Base-by-base conservation (phyloP, 2,888 invertebrate genomes). In the Mimumesa dahlbomi region DNA sequence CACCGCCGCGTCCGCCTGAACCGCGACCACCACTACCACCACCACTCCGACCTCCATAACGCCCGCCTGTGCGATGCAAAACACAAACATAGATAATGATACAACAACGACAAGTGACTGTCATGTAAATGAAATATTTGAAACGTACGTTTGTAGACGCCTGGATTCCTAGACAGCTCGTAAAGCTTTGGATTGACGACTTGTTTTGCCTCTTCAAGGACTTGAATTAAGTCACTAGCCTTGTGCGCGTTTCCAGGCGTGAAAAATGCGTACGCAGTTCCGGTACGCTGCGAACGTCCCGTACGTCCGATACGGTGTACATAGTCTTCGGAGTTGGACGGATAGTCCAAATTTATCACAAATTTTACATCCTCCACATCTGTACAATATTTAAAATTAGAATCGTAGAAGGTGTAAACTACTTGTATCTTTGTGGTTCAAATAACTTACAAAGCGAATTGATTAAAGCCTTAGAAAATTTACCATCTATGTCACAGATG, bases 281-380 rank as follows among this genome's bases (percentile, higher is more conserved):
- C 98, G 40, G 96, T 97, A 85, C 96, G 95, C 87, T 95, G 95
- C 25, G 96, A 95, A 61, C 98, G 94, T 48, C 97, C 98, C 29
- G 98, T 98, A 79, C 98, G 94, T 25, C 98, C 98, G 88, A 98
- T 99, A 75, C 98, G 95, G 89, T 97, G 97, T 16, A 98, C 97
- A 91, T 98, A 98, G 91, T 98, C 98, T 91, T 98, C 98, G 2
- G 97, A 97, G 90, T 96, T 97, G 89, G 96, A 96, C 62, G 98
- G 98, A 91, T 98, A 98, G 91, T 98, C 98, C 92, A 95, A 98
- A 93, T 98, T 99, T 92, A 99, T 97, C 86, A 99, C 98, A 93
- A 97, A 98, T 92, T 98, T 98, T 89, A 98, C 98, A 92, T 99
- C 98, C 90, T 98, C 97, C 90, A 98, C 98, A 93, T 99, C 98